Conservation (phyloP, 2,888 invertebrate species). For the Globia sparganii region DNA sequence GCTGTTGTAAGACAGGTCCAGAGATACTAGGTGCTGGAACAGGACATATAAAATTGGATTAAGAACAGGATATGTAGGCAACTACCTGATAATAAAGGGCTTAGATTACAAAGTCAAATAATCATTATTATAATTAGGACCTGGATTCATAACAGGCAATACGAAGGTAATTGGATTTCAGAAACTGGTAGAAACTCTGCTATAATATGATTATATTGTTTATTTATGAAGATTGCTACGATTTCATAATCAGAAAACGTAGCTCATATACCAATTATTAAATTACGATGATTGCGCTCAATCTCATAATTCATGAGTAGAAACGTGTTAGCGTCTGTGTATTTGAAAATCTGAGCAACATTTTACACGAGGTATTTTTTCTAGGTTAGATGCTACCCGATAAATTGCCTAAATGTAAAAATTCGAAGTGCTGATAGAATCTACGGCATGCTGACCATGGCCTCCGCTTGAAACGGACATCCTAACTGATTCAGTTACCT, state of each 20-base stretch:
- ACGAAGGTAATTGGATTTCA: background rate
- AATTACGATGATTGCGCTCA: conserved; percentile 21
- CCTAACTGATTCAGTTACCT: conserved; percentile 36
- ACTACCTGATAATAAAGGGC: background rate
- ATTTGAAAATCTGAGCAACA: background rate
- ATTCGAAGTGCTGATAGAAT: conserved; percentile 39
- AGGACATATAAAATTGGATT: background rate
- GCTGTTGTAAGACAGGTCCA: conserved; percentile 96
- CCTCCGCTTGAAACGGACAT: conserved; percentile 51
- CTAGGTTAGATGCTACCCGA: conserved; percentile 29
- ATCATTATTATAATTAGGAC: background rate
- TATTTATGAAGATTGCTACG: background rate
- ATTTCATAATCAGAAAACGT: conserved; percentile 21
- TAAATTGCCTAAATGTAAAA: conserved; percentile 7
- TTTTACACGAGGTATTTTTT: conserved; percentile 2
- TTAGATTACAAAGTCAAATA: background rate
- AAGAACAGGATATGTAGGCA: background rate
- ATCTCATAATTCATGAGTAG: conserved; percentile 40
- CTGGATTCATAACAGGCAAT: background rate
- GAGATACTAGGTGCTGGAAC: conserved; percentile 94
- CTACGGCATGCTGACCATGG: conserved; percentile 43
- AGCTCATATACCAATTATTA: conserved; percentile 14
- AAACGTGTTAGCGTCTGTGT: conserved; percentile 14
- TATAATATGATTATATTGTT: background rate
- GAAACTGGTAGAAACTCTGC: background rate